phyloP scores from a whole-genome alignment of 1,140 invertebrate species.

The Drosophila leontia region DNA sequence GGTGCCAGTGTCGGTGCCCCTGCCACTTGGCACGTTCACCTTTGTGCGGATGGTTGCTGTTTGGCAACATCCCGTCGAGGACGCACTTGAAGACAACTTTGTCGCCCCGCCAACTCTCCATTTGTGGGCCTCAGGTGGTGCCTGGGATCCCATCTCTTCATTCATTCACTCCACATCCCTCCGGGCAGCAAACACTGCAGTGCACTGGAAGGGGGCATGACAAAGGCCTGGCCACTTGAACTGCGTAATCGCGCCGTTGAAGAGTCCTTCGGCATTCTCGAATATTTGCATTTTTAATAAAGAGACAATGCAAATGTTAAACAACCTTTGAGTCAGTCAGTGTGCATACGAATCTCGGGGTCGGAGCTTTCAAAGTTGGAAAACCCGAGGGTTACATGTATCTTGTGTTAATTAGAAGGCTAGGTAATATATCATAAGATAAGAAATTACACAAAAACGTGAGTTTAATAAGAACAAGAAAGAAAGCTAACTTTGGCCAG shows the following conservation, averaged over 20 bases:
- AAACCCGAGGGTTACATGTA: neutral
- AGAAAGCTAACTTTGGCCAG: too few relatives aligned
- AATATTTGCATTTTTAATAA: slow-evolving; percentile 78
- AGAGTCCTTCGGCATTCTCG: slow-evolving; percentile 57
- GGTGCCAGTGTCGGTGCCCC: slow-evolving; percentile 17
- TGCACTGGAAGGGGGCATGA: slow-evolving; percentile 20
- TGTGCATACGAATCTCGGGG: neutral
- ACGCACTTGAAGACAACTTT: slow-evolving; percentile 76
- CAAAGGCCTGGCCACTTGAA: slow-evolving; percentile 63
- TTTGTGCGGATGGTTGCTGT: slow-evolving; percentile 58
- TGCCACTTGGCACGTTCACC: slow-evolving; percentile 76
- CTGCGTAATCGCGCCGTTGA: slow-evolving; percentile 72
- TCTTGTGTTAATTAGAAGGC: neutral
- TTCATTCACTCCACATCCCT: slow-evolving; percentile 13
- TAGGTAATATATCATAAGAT: neutral
- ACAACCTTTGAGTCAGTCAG: slow-evolving; percentile 1
- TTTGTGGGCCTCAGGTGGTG: slow-evolving; percentile 28
- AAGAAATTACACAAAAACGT: too few relatives aligned
- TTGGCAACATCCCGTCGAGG: slow-evolving; percentile 70
- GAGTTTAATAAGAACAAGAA: too few relatives aligned
- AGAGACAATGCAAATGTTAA: slow-evolving; percentile 43
- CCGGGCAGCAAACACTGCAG: slow-evolving; percentile 16
- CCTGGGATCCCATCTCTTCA: slow-evolving; percentile 7
- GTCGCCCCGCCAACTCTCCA: slow-evolving; percentile 50
- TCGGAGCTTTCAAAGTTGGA: neutral